Conservation (phyloP, 2,797 vertebrate genomes). For the Syngnathus acus region DNA sequence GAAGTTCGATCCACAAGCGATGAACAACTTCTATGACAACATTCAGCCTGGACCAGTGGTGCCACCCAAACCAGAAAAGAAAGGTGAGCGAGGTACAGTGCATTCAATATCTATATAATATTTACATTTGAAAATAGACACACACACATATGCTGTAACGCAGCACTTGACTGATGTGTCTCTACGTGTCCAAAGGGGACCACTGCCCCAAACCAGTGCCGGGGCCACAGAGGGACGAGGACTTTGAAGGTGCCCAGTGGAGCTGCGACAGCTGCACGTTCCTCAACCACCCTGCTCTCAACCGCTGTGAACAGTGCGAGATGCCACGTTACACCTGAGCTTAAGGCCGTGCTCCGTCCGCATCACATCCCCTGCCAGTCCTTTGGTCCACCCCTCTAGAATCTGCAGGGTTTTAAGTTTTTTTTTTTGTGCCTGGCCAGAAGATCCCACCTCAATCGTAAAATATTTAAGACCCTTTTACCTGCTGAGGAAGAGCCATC, state of each 20-base stretch:
- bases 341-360: constrained; percentile 34
- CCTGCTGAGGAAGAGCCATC: constrained; percentile 65
- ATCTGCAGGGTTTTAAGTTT: constrained; percentile 21
- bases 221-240: constrained; percentile 84
- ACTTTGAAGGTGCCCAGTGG: constrained; percentile 97
- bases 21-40: constrained; percentile 94
- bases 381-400: constrained; percentile 27
- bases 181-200: constrained; percentile 61
- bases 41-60: constrained; percentile 92
- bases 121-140: too few relatives aligned
- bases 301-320: constrained; percentile 98
- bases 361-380: constrained; percentile 10
- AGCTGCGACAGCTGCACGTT: constrained; percentile 99
- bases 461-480: constrained; percentile 46
- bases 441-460: constrained; percentile 34
- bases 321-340: constrained; percentile 97
- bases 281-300: constrained; percentile 97
- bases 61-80: constrained; percentile 85
- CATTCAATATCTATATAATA: too few relatives aligned
- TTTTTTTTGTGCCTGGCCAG: background rate
- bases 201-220: constrained; percentile 63
- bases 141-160: too few relatives aligned
- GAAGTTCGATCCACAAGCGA: constrained; percentile 92
- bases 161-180: background rate
- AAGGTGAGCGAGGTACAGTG: constrained; percentile 62